A percentile compares a stretch with the other conserved stretches of the same genome.
These are phyloP conservation scores for Odontomyia ornata DNA, from an alignment of 2,888 invertebrate species.

Conservation along the genomic window DNA sequence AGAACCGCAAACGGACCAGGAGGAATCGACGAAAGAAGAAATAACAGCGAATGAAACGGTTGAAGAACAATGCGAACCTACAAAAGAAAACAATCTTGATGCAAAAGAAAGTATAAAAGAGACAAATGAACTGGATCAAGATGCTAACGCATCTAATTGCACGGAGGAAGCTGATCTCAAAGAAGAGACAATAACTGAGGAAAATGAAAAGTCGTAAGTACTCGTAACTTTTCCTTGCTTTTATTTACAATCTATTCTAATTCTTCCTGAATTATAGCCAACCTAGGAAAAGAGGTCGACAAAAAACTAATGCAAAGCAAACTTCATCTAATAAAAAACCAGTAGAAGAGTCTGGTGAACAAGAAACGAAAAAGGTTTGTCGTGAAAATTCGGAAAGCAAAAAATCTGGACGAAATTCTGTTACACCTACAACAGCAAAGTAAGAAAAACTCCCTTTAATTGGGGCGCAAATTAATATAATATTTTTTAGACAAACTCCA, in stretches of 20 bases:
- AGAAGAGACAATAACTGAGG: background rate
- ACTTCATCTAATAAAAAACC: background rate
- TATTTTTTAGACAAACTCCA: background rate
- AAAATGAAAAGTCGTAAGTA: constrained; percentile 1
- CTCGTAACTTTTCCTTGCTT: background rate
- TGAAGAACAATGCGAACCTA: too few species aligned
- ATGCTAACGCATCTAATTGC: too few species aligned
- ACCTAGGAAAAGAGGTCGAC: background rate
- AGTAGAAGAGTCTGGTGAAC: background rate
- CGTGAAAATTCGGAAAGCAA: background rate
- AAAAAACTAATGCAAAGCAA: background rate
- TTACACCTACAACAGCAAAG: background rate
- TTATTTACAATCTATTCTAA: background rate
- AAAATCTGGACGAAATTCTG: background rate
- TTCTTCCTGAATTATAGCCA: background rate
- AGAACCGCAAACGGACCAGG: background rate
- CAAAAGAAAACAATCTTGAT: background rate
- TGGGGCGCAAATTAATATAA: too few species aligned
- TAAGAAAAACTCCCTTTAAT: background rate
- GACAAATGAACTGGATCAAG: background rate
- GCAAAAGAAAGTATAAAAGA: background rate
- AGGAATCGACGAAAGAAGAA: background rate
- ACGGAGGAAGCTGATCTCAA: background rate
- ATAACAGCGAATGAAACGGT: background rate
- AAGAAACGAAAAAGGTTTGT: background rate